Evolutionary conservation across 2,888 invertebrate species (phyloP).

Genomic region (Mythimna loreyi): DNA sequence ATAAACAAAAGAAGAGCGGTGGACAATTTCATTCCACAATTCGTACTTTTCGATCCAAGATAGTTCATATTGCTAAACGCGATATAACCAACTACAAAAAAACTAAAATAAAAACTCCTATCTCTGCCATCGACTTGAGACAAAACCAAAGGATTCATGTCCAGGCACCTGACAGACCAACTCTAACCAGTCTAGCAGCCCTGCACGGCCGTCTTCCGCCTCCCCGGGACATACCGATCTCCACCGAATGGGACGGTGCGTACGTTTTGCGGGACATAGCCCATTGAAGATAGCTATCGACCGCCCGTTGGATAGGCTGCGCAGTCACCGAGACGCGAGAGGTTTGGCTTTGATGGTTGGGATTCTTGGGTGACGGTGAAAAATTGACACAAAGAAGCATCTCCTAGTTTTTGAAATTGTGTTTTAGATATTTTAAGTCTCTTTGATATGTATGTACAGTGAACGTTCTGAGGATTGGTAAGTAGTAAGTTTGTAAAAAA

Average conservation of each 20-base stretch:
- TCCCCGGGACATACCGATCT: slow-evolving; percentile 78
- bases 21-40: neutral
- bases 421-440: too few species aligned
- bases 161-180: slow-evolving; percentile 30
- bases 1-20: neutral
- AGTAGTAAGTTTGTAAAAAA: too few species aligned
- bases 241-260: slow-evolving; percentile 77
- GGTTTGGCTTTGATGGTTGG: slow-evolving; percentile 37
- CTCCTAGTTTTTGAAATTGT: too few species aligned
- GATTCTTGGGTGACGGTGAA: too few species aligned
- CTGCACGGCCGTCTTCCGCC: slow-evolving; percentile 60
- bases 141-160: neutral
- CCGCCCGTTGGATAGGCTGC: slow-evolving; percentile 72
- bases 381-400: too few species aligned
- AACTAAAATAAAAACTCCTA: neutral
- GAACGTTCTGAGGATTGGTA: too few species aligned
- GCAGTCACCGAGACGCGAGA: slow-evolving; percentile 59
- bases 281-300: slow-evolving; percentile 82
- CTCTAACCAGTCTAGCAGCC: slow-evolving; percentile 44
- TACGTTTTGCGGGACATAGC: slow-evolving; percentile 76
- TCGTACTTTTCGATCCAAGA: neutral
- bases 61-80: neutral
- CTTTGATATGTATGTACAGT: too few species aligned
- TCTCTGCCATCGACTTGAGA: neutral
- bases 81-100: too few species aligned